Evolutionary conservation across 2,113 vertebrate genomes (phyloP).

Genomic region (Cygnus atratus): DNA sequence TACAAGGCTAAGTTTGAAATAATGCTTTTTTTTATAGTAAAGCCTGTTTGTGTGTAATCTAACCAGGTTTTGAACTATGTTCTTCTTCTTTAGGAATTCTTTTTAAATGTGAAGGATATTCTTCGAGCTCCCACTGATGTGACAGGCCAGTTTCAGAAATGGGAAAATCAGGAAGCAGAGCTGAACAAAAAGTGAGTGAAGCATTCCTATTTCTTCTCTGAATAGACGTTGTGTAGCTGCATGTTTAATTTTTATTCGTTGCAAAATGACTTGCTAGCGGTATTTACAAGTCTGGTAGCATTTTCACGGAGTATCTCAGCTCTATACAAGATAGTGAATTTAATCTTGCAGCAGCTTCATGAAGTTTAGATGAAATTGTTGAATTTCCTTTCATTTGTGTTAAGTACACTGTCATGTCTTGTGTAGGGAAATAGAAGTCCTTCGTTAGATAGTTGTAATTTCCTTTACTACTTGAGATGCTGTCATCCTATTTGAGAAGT

Average conservation of each 20-base stretch:
- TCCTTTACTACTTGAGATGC: neutral
- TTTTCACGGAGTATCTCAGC: neutral
- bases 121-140: slow-evolving; percentile 84
- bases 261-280: neutral
- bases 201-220: neutral
- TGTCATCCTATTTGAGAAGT: neutral
- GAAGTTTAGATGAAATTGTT: neutral
- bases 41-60: neutral
- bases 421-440: neutral
- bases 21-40: neutral
- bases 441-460: neutral
- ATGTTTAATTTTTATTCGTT: neutral
- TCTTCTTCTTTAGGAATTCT: slow-evolving; percentile 86
- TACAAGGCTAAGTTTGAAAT: neutral
- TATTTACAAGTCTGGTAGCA: neutral
- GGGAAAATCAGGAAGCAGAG: slow-evolving; percentile 85
- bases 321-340: neutral
- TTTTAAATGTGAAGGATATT: slow-evolving; percentile 94
- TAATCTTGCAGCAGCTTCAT: neutral
- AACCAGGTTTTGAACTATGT: neutral
- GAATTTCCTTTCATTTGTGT: neutral
- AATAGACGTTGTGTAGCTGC: neutral
- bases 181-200: slow-evolving; percentile 84
- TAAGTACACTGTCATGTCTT: neutral
- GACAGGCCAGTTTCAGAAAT: slow-evolving; percentile 90